Evolutionary conservation across 2,113 vertebrate genomes (phyloP).

Genomic region (Pseudorasbora parva): DNA sequence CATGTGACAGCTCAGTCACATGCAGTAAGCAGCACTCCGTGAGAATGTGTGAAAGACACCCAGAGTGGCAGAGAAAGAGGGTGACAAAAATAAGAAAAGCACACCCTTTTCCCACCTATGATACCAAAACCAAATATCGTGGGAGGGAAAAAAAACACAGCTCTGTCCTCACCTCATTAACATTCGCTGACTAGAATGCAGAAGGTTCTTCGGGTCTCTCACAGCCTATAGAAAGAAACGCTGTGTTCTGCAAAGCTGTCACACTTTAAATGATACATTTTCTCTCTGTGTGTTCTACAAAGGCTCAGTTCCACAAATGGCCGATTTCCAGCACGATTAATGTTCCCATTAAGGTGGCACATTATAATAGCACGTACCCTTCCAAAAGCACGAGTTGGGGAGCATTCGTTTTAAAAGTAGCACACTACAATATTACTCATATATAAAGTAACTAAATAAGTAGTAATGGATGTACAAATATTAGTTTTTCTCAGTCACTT

Average conservation of each 20-base stretch:
- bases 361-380: constrained; percentile 34
- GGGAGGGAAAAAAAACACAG: neutral
- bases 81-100: neutral
- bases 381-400: neutral
- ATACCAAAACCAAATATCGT: neutral
- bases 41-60: neutral
- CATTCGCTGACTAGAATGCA: neutral
- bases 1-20: constrained; percentile 48
- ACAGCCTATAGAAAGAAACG: neutral
- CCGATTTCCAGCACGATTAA: constrained; percentile 45
- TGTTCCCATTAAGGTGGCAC: constrained; percentile 39
- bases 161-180: neutral
- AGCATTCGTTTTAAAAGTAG: neutral
- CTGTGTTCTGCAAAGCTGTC: constrained; percentile 31
- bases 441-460: neutral
- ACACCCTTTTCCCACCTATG: neutral
- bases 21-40: constrained; percentile 23
- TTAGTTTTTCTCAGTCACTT: too few species aligned
- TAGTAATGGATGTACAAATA: neutral
- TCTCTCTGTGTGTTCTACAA: constrained; percentile 13
- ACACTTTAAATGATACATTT: constrained; percentile 1
- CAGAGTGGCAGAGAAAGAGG: neutral
- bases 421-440: neutral
- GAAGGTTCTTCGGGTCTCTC: neutral
- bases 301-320: constrained; percentile 21